phyloP scores from a whole-genome alignment of 2,113 vertebrate genomes.

The Varanus salvator region DNA sequence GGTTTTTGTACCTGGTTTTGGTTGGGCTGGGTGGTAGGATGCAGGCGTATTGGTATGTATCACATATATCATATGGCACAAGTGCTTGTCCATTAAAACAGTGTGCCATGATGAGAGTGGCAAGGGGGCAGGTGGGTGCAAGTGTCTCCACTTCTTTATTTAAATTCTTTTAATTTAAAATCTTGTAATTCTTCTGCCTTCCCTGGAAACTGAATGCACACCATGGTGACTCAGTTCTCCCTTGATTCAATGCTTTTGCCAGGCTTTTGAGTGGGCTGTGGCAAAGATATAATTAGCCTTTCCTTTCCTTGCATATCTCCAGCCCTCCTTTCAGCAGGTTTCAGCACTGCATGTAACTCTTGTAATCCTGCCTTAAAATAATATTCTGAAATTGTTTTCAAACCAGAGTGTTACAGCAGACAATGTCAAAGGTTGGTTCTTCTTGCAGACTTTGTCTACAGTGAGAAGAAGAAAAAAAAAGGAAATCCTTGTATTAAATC shows the following conservation, averaged over 20 bases:
- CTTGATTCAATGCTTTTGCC: not conserved
- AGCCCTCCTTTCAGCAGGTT: not conserved
- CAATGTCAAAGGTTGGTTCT: not conserved
- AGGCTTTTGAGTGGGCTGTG: not conserved
- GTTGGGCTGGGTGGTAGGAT: not conserved
- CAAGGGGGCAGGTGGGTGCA: not conserved
- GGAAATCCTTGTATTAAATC: not conserved
- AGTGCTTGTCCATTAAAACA: not conserved
- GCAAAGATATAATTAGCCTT: not conserved
- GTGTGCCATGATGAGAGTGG: not conserved
- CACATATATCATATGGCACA: not conserved
- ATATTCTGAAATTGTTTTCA: not conserved
- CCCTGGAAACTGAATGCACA: not conserved
- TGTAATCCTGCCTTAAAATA: not conserved
- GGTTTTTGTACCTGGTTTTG: not conserved
- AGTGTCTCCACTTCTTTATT: not conserved
- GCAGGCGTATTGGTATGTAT: no score
- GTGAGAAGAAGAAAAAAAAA: not conserved
- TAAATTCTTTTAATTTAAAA: no score
- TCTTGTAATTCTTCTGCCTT: not conserved
- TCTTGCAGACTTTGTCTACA: no score
- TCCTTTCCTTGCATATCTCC: not conserved
- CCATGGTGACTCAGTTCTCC: not conserved
- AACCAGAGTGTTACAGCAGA: not conserved
- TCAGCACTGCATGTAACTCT: not conserved